Conservation (phyloP, 2,113 vertebrate genomes). For the Antechinus stuartii region DNA sequence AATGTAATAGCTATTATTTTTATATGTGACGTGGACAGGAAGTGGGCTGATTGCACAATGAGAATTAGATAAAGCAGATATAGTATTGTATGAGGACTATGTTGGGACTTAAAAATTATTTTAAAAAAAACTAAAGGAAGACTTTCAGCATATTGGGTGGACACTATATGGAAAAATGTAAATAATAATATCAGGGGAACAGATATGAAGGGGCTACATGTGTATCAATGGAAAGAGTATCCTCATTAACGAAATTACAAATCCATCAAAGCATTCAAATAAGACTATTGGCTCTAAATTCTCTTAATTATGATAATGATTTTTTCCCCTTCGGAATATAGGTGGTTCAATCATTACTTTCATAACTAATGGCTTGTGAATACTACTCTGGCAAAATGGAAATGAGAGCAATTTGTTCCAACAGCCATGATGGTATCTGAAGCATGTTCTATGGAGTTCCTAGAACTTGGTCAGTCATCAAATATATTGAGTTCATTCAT, state of each 20-base stretch:
- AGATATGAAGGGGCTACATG: neutral
- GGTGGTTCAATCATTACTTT: slow-evolving; percentile 28
- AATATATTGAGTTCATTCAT: too few relatives aligned
- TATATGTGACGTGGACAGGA: neutral
- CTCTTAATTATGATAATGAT: slow-evolving; percentile 39
- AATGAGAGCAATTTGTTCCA: neutral
- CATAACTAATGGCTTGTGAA: slow-evolving; percentile 14
- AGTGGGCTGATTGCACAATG: neutral
- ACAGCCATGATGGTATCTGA: too few relatives aligned
- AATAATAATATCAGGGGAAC: neutral
- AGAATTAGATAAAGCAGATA: neutral
- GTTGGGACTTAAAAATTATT: neutral
- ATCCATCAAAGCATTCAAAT: neutral
- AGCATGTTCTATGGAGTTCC: too few relatives aligned
- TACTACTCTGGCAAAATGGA: neutral
- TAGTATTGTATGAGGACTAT: neutral
- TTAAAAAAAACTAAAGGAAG: neutral
- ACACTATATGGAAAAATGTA: neutral
- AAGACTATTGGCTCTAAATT: neutral
- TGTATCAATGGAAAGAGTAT: neutral
- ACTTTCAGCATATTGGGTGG: neutral
- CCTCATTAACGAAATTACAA: neutral
- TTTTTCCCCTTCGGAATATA: slow-evolving; percentile 26
- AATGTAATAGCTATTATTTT: neutral
- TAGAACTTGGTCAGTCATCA: too few relatives aligned